A percentile compares a stretch with the other conserved stretches of the same genome.
phyloP scores from a whole-genome alignment of 2,113 vertebrate genomes.

The Lagenorhynchus albirostris region DNA sequence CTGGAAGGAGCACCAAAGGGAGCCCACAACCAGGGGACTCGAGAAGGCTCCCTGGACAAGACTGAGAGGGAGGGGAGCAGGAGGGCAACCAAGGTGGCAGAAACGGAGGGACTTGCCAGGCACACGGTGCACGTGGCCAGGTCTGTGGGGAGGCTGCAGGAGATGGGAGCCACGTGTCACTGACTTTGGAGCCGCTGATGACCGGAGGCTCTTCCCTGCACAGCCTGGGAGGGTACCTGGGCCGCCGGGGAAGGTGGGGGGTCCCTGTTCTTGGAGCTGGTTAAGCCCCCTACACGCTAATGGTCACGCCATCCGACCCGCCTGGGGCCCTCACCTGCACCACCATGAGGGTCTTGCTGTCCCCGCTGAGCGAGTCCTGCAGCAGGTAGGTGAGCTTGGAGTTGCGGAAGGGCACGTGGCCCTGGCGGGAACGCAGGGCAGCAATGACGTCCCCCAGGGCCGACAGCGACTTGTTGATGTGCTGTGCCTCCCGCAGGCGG shows the following conservation, averaged over 20 bases:
- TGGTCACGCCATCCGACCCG: not conserved
- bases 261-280: not conserved
- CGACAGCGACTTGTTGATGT: slow-evolving; percentile 96
- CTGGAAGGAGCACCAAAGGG: not conserved
- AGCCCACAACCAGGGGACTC: too few relatives aligned
- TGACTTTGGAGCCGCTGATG: not conserved
- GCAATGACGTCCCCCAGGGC: slow-evolving; percentile 95
- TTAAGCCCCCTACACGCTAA: accelerated
- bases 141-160: not conserved
- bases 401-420: slow-evolving; percentile 96
- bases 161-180: accelerated
- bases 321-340: slow-evolving; percentile 88
- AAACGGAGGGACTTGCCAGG: not conserved
- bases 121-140: not conserved
- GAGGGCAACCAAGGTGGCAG: not conserved
- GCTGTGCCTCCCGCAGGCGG: slow-evolving; percentile 93
- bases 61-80: accelerated
- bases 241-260: not conserved
- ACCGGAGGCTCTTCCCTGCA: not conserved
- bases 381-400: slow-evolving; percentile 98
- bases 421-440: slow-evolving; percentile 90
- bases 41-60: not conserved
- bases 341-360: slow-evolving; percentile 99
- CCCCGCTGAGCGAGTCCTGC: slow-evolving; percentile 94
- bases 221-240: not conserved